phyloP scores from a whole-genome alignment of 1,140 invertebrate species.

The Drosophila sucinea region DNA sequence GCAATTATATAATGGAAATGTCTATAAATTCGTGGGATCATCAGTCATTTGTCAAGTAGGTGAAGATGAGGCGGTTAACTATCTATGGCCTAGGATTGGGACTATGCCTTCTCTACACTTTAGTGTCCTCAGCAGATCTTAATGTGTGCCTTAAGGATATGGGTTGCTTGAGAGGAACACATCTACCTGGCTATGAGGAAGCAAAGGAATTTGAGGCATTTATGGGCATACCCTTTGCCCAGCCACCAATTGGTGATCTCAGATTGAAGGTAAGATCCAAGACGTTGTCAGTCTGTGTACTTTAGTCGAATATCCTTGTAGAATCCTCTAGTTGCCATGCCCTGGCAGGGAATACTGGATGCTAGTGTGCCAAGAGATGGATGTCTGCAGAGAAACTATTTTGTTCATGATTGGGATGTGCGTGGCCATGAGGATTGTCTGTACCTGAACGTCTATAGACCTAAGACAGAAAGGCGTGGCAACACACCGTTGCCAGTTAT shows the following conservation, averaged over 20 bases:
- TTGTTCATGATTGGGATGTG: slow-evolving; percentile 16
- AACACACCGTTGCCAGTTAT: slow-evolving; percentile 80
- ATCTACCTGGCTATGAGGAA: slow-evolving; percentile 48
- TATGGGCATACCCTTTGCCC: slow-evolving; percentile 73
- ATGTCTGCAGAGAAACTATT: slow-evolving; percentile 68
- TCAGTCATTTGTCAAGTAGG: not conserved
- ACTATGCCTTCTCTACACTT: not conserved
- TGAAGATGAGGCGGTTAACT: not conserved
- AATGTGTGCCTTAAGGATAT: slow-evolving; percentile 62
- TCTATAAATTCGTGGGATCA: not conserved
- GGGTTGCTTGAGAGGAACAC: slow-evolving; percentile 61
- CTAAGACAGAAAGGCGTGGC: slow-evolving; percentile 24
- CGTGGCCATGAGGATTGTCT: slow-evolving; percentile 81
- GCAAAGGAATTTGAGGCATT: slow-evolving; percentile 61
- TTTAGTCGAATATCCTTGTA: not conserved
- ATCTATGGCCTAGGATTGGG: not conserved
- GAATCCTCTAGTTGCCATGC: not conserved
- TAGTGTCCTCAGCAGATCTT: slow-evolving; percentile 26
- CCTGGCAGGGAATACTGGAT: slow-evolving; percentile 46
- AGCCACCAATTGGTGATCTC: slow-evolving; percentile 64
- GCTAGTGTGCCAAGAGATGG: slow-evolving; percentile 33
- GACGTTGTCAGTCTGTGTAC: not conserved
- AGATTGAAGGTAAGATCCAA: slow-evolving; percentile 52
- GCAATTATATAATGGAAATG: not conserved
- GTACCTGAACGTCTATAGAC: slow-evolving; percentile 80